Percentiles rank a stretch among this genome's conserved stretches.
phyloP scores from a whole-genome alignment of 2,113 vertebrate genomes.

The Stigmatopora nigra region DNA sequence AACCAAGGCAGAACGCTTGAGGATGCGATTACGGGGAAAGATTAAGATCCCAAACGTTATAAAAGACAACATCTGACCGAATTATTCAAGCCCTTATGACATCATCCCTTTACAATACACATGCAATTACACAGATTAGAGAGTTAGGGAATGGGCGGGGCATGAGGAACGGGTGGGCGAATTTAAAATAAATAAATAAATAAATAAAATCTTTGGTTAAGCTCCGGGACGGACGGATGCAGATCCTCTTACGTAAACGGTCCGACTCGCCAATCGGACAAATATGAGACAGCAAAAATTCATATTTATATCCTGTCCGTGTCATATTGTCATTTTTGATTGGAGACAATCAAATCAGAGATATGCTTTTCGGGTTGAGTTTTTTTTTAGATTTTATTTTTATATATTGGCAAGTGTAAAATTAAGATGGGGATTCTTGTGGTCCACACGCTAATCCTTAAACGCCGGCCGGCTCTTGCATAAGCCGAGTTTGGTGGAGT shows the following conservation, averaged over 20 bases:
- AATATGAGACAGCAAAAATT: slow-evolving; percentile 6
- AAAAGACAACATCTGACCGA: slow-evolving; percentile 14
- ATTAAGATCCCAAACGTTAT: not conserved
- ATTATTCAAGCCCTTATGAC: slow-evolving; percentile 45
- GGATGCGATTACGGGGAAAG: not conserved
- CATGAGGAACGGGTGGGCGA: slow-evolving; percentile 16
- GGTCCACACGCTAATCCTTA: slow-evolving; percentile 57
- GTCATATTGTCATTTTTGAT: not conserved
- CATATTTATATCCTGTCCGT: not conserved
- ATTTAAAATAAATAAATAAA: slow-evolving; percentile 19
- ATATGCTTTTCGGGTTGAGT: not conserved
- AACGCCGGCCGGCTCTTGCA: slow-evolving; percentile 50
- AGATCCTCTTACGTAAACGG: slow-evolving; percentile 69
- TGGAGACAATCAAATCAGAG: not conserved
- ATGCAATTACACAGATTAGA: slow-evolving; percentile 50
- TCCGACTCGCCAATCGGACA: slow-evolving; percentile 33
- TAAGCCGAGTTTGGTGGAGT: slow-evolving; percentile 32
- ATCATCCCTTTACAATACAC: slow-evolving; percentile 32
- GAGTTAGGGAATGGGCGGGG: slow-evolving; percentile 11
- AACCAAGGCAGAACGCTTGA: not conserved
- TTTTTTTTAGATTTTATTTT: not conserved
- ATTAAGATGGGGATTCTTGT: slow-evolving; percentile 31
- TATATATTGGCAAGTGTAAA: not conserved
- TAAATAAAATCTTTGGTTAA: slow-evolving; percentile 64
- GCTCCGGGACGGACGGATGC: slow-evolving; percentile 57